Base-by-base conservation (phyloP, 2,888 invertebrate species). In the Phalera bucephala region DNA sequence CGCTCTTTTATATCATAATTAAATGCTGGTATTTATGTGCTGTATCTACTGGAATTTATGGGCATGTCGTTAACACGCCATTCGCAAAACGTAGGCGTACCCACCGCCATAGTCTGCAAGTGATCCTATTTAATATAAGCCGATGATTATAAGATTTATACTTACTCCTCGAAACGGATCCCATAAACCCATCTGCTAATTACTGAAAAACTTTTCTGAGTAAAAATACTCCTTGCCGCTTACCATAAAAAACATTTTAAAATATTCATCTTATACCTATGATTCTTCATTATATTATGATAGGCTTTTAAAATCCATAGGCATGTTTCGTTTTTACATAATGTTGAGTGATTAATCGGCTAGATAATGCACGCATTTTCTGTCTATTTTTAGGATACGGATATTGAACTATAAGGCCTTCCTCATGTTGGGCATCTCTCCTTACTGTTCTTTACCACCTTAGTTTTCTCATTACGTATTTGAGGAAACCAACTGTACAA, bases 71-170 rank as follows among this genome's bases (percentile, higher is more conserved):
- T 10, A 14, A 39, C 44, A 42, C 26, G 38, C 31, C 12, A 42
- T 10, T 26, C 7, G 7, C 21, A 11, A 21, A 21, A 26, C 23
- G 34, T 50, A 35, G 51, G 51, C 51, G 55, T 33, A 11, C 44
- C 23, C 36, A 13, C 21, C 35, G 15, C 23, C 31, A 12, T 35
- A 28, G 25, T 25, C 28, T 30, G 36, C 50, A 50, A 50, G 38
- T 50, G 45, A 50, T 50, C 29, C 19, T 20, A 50, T 36, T 50
- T 52, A 55, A 56, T 45, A 33, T 12, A 22, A 41, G 31, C 44
- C 34, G 40, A 45, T 41, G 45, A 52, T 56, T 48, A 56, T 31
- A 46, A 41, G 43, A 56, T 47, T 43, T 36, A 52, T 40, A 37
- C 31, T 40, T 36, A 41, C 37, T 47, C 36, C 45, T 10, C 10